Percentiles rank a stretch among this genome's conserved stretches.
phyloP scores from a whole-genome alignment of 2,113 vertebrate species.

The Nasalis larvatus region DNA sequence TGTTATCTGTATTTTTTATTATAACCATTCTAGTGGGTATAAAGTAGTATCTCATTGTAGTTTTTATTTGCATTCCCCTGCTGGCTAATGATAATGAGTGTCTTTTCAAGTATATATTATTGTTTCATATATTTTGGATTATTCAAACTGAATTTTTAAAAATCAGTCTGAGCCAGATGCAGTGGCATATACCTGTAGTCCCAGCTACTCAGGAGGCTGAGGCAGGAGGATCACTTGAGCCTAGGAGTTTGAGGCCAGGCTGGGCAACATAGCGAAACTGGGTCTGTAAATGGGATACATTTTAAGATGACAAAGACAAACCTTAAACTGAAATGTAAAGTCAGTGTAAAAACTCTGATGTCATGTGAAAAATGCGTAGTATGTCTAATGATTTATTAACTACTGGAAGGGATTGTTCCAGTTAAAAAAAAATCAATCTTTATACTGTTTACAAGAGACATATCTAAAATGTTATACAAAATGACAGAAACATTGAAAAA shows the following conservation, averaged over 20 bases:
- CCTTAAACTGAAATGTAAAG: background rate
- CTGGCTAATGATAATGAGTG: background rate
- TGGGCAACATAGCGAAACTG: background rate
- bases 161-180: background rate
- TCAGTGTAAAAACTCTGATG: background rate
- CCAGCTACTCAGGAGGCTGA: background rate
- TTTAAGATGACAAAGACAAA: slow-evolving; percentile 36
- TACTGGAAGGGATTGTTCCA: background rate
- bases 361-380: background rate
- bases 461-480: background rate
- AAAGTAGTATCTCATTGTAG: background rate
- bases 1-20: background rate
- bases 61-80: background rate
- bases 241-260: background rate
- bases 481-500: background rate
- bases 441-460: background rate
- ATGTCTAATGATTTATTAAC: background rate
- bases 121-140: background rate
- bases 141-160: background rate
- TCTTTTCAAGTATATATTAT: background rate
- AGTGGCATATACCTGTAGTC: background rate
- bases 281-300: background rate
- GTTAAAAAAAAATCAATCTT: background rate
- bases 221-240: background rate
- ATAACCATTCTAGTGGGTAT: background rate